Percentiles rank a stretch among this genome's conserved stretches.
Evolutionary conservation across 2,888 invertebrate species (phyloP).

Genomic region (Charanyca ferruginea): DNA sequence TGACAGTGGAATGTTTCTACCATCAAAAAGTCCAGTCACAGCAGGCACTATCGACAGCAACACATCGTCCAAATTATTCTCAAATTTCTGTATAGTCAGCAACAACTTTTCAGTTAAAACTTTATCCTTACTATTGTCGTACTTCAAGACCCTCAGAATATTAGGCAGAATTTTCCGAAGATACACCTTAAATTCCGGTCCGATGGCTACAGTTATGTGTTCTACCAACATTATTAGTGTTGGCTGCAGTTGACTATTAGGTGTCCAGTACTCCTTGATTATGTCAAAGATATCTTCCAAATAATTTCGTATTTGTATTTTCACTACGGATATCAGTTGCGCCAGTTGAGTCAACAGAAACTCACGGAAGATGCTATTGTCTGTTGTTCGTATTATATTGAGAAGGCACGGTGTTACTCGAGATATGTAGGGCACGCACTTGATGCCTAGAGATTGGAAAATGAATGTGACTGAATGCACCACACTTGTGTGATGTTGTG

Average conservation of each 20-base stretch:
- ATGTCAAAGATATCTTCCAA: constrained; percentile 98
- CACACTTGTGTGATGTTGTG: constrained; percentile 98
- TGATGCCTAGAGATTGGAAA: constrained; percentile 98
- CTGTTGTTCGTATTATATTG: constrained; percentile 97
- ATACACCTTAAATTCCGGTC: constrained; percentile 98
- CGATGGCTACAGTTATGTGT: constrained; percentile 97
- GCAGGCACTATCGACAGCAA: constrained; percentile 98
- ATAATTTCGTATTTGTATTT: constrained; percentile 98
- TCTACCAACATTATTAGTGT: constrained; percentile 97
- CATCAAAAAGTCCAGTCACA: constrained; percentile 97
- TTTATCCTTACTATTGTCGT: constrained; percentile 96
- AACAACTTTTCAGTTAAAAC: constrained; percentile 96
- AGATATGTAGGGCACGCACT: constrained; percentile 97
- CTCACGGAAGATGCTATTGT: constrained; percentile 95
- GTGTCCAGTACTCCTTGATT: constrained; percentile 98
- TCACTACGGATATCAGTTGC: constrained; percentile 97
- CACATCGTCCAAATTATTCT: constrained; percentile 98
- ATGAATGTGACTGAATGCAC: constrained; percentile 99
- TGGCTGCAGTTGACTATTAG: constrained; percentile 95
- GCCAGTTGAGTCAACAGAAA: constrained; percentile 98
- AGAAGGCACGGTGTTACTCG: constrained; percentile 97
- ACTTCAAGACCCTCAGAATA: constrained; percentile 97
- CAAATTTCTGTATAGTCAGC: constrained; percentile 97
- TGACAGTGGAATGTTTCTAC: constrained; percentile 94
- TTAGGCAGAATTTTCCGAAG: constrained; percentile 98